Conservation (phyloP, 2,797 vertebrate species). For the Mus caroli region DNA sequence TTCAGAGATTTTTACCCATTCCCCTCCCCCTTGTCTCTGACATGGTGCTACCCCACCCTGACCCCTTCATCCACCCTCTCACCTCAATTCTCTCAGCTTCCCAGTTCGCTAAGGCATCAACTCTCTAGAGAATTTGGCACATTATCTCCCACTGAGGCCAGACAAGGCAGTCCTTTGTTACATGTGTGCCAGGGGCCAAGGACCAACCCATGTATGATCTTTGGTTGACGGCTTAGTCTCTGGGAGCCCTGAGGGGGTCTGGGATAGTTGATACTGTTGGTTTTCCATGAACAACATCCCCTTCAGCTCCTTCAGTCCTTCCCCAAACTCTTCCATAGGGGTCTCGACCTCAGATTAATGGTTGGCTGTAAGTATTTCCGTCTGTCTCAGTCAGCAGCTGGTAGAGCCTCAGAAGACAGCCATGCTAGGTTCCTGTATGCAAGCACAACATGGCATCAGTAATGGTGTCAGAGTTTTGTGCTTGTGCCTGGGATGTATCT, state of each 20-base stretch:
- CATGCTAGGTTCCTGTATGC: background rate
- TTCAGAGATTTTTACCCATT: background rate
- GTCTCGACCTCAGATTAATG: background rate
- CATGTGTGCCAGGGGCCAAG: background rate
- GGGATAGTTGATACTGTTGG: background rate
- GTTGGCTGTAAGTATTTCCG: background rate
- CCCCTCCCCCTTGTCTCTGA: background rate
- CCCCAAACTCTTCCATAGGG: background rate
- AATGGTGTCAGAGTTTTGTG: background rate
- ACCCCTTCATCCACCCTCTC: background rate
- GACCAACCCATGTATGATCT: background rate
- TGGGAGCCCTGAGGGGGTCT: background rate
- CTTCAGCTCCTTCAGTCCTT: background rate
- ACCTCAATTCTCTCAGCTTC: background rate
- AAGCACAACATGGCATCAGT: background rate
- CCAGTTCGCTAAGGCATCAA: background rate
- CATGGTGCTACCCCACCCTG: background rate
- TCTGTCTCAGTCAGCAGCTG: background rate
- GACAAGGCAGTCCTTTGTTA: background rate
- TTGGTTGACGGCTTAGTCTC: background rate
- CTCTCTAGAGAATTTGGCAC: background rate
- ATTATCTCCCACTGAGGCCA: background rate
- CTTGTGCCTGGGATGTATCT: background rate
- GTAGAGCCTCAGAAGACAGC: background rate
- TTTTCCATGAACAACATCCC: background rate